These are phyloP conservation scores for Synanthedon myopaeformis DNA, from an alignment of 2,888 invertebrate genomes.

Conservation along the genomic window DNA sequence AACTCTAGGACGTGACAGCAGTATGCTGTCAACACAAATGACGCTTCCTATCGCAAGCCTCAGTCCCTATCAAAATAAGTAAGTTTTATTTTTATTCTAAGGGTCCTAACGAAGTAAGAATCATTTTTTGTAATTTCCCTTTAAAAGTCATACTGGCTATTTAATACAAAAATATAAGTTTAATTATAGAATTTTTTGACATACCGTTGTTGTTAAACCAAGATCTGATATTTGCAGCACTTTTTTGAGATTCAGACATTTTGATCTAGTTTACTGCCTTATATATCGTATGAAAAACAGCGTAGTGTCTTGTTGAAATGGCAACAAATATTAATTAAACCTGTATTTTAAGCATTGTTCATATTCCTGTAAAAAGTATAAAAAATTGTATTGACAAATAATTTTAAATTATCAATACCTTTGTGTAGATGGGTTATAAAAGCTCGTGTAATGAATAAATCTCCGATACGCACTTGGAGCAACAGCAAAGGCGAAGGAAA, in stretches of 20 bases:
- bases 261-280: no score
- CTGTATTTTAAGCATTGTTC: background rate
- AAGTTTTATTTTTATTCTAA: slow-evolving; percentile 17
- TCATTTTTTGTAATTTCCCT: no score
- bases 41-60: slow-evolving; percentile 85
- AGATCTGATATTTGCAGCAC: no score
- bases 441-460: slow-evolving; percentile 88
- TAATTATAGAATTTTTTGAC: background rate
- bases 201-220: background rate
- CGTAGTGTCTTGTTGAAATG: no score
- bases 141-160: no score
- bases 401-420: background rate
- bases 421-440: slow-evolving; percentile 86
- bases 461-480: slow-evolving; percentile 85
- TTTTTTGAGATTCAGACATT: no score
- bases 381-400: background rate
- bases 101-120: no score
- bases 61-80: slow-evolving; percentile 95
- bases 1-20: slow-evolving; percentile 38
- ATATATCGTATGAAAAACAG: no score
- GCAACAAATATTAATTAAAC: background rate
- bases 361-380: background rate
- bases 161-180: background rate
- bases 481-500: slow-evolving; percentile 95
- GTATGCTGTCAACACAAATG: slow-evolving; percentile 58